Evolutionary conservation across 2,797 vertebrate genomes (phyloP).

Genomic region (Halcyon leucocephala): DNA sequence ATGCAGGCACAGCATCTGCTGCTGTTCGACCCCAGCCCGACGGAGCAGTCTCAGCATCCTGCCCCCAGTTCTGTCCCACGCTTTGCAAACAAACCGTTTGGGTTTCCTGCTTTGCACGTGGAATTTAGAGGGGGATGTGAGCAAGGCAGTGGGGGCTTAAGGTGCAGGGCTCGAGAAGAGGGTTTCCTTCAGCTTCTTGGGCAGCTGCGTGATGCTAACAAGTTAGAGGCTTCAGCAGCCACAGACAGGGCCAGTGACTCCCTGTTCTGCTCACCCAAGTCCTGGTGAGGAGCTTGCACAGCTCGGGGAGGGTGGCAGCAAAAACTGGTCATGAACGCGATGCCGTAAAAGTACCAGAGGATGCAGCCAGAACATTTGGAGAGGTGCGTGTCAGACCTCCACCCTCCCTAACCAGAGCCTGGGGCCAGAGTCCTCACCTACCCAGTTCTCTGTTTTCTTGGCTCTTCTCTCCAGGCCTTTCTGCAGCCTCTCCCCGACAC

Average conservation of each 20-base stretch:
- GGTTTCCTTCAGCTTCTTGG: background rate
- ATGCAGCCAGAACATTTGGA: background rate
- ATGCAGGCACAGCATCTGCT: background rate
- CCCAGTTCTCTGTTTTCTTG: conserved; percentile 95
- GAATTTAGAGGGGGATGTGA: background rate
- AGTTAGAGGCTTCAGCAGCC: background rate
- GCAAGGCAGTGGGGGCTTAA: background rate
- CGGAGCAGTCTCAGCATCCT: background rate
- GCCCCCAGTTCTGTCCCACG: background rate
- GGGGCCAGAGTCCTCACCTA: conserved; percentile 60
- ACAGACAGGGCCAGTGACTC: background rate
- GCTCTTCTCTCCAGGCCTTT: conserved; percentile 91
- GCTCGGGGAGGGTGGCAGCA: background rate
- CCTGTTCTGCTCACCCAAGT: background rate
- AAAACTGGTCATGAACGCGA: background rate
- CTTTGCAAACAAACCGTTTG: background rate
- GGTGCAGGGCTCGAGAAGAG: background rate
- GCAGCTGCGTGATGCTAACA: background rate
- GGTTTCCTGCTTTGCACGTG: background rate
- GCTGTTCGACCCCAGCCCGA: background rate
- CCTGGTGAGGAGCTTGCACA: background rate
- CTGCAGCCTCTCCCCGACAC: conserved; percentile 93
- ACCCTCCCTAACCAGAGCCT: background rate
- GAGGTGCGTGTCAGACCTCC: background rate
- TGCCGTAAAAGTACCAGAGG: background rate